Evolutionary conservation across 2,888 invertebrate genomes (phyloP).

Genomic region (Volucella inanis): DNA sequence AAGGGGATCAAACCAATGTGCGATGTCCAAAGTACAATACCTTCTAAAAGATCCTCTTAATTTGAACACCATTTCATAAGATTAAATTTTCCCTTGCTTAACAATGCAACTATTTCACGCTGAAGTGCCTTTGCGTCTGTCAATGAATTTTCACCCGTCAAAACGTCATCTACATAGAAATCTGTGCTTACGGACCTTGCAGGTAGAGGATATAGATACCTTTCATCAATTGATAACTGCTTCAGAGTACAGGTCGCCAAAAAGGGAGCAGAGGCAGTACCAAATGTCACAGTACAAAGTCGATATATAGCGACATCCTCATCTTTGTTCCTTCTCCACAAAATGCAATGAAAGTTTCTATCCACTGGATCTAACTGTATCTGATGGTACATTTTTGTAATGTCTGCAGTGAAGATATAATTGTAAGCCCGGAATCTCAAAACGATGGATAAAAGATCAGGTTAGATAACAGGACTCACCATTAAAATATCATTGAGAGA

Average conservation of each 20-base stretch:
- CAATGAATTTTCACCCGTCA: slow-evolving; percentile 28
- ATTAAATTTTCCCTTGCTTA: slow-evolving; percentile 27
- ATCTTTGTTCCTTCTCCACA: too few relatives aligned
- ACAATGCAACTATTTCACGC: slow-evolving; percentile 17
- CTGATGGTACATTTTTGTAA: slow-evolving; percentile 43
- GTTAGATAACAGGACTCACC: slow-evolving; percentile 45
- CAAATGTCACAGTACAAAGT: slow-evolving; percentile 3
- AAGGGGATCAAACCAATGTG: slow-evolving; percentile 29
- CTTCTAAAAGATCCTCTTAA: too few relatives aligned
- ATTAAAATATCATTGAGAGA: slow-evolving; percentile 47
- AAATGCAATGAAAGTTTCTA: not conserved
- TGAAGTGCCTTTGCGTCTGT: slow-evolving; percentile 12
- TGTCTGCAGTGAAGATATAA: slow-evolving; percentile 26
- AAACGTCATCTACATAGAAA: slow-evolving; percentile 17
- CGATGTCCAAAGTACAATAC: slow-evolving; percentile 30
- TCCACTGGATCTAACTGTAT: slow-evolving; percentile 9
- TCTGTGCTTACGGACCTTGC: not conserved
- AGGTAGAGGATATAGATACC: too few relatives aligned
- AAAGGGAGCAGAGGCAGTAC: slow-evolving; percentile 1
- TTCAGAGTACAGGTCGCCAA: slow-evolving; percentile 19
- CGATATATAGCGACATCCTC: too few relatives aligned
- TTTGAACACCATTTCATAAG: slow-evolving; percentile 39
- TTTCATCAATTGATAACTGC: not conserved
- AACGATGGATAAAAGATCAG: slow-evolving; percentile 25
- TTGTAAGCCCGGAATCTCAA: slow-evolving; percentile 33